Conservation (phyloP, 2,113 vertebrate species). For the Tyto alba region DNA sequence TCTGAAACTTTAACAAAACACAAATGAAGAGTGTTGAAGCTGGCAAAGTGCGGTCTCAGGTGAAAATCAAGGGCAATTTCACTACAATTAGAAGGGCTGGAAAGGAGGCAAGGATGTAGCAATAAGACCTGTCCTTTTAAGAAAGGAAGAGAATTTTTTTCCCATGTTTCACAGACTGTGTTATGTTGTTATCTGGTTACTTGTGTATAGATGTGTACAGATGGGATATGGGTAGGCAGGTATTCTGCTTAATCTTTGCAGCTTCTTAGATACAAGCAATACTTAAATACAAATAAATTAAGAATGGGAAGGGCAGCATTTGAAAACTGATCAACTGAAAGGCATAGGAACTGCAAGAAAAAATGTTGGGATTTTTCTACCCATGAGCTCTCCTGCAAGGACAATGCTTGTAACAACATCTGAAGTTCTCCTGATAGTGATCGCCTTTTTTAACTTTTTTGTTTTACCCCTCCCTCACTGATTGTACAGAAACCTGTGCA, state of each 20-base stretch:
- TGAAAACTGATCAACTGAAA: not conserved
- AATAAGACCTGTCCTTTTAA: not conserved
- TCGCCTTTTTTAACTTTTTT: fast-evolving
- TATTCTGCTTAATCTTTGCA: not conserved
- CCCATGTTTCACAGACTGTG: not conserved
- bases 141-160: not conserved
- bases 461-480: not conserved
- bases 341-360: not conserved
- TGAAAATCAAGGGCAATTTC: not conserved
- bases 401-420: not conserved
- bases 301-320: not conserved
- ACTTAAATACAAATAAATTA: not conserved
- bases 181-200: not conserved
- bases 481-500: not conserved
- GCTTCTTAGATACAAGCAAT: not conserved
- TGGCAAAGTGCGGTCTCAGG: not conserved
- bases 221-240: not conserved
- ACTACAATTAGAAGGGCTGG: not conserved
- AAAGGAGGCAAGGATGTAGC: not conserved
- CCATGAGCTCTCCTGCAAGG: not conserved
- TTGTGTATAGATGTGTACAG: not conserved
- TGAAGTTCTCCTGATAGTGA: not conserved
- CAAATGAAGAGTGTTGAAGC: not conserved
- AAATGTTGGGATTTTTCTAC: not conserved
- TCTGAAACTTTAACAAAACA: not conserved